These are phyloP conservation scores for Paramormyrops kingsleyae DNA, from an alignment of 2,113 vertebrate species.

Conservation along the genomic window DNA sequence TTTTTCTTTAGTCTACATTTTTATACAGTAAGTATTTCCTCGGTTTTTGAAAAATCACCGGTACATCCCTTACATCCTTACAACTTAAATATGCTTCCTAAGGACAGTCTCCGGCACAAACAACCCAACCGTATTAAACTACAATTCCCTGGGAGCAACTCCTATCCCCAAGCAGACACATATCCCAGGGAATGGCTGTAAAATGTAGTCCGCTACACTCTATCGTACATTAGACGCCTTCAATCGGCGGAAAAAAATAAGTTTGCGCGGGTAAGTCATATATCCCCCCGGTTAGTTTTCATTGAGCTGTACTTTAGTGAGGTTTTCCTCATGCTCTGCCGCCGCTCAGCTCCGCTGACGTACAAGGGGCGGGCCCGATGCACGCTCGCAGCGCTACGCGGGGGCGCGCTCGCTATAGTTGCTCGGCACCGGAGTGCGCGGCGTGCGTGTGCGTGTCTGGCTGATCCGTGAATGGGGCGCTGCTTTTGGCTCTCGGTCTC, in stretches of 20 bases:
- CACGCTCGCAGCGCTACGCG: slow-evolving; percentile 30
- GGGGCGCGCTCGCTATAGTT: slow-evolving; percentile 38
- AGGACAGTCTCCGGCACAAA: neutral
- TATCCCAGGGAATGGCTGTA: neutral
- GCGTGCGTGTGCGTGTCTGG: slow-evolving; percentile 52
- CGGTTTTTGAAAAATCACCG: neutral
- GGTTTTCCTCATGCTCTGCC: neutral
- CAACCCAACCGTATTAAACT: neutral
- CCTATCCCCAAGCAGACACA: neutral
- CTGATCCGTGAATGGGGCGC: slow-evolving; percentile 61
- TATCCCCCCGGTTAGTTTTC: neutral
- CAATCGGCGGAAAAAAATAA: neutral
- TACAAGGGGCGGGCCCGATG: slow-evolving; percentile 43
- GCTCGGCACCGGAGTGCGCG: slow-evolving; percentile 37
- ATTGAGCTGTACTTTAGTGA: neutral
- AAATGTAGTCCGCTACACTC: neutral
- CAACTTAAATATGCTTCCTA: neutral
- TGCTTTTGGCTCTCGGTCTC: slow-evolving; percentile 63
- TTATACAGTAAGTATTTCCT: neutral
- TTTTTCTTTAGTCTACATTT: neutral
- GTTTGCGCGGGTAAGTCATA: neutral
- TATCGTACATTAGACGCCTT: neutral
- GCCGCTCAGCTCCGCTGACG: slow-evolving; percentile 39
- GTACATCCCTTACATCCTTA: neutral
- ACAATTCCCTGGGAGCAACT: neutral